Percentiles rank a stretch among this genome's conserved stretches.
phyloP scores from a whole-genome alignment of 1,140 invertebrate genomes.

The Homalodisca vitripennis region DNA sequence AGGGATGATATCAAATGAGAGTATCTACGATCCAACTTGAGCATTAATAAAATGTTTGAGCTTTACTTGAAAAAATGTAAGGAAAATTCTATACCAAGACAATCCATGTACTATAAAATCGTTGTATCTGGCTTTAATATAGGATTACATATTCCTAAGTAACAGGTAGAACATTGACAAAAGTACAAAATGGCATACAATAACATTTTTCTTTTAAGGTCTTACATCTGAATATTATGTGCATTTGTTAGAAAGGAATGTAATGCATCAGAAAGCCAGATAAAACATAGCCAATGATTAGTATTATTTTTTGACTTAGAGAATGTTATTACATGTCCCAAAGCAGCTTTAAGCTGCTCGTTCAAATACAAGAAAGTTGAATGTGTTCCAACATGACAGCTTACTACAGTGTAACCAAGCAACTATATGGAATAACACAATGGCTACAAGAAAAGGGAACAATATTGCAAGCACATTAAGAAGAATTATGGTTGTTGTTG shows the following conservation, averaged over 20 bases:
- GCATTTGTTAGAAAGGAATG: constrained; percentile 11
- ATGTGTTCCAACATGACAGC: constrained; percentile 42
- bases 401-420: constrained; percentile 34
- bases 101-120: constrained; percentile 16
- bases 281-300: neutral
- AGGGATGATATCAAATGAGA: neutral
- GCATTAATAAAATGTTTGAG: neutral
- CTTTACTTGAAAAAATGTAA: constrained; percentile 1
- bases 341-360: too few relatives aligned
- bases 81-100: neutral
- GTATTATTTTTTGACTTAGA: constrained; percentile 13
- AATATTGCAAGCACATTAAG: too few relatives aligned
- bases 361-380: constrained; percentile 40
- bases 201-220: neutral
- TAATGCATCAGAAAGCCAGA: constrained; percentile 1
- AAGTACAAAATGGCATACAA: constrained; percentile 19
- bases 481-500: constrained; percentile 38
- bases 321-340: constrained; percentile 25
- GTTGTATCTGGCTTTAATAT: constrained; percentile 22
- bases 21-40: neutral
- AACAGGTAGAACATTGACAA: constrained; percentile 23
- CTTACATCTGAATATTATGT: constrained; percentile 14
- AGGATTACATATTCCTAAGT: constrained; percentile 28
- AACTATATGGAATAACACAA: constrained; percentile 38
- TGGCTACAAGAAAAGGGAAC: constrained; percentile 39